Evolutionary conservation across 2,797 vertebrate genomes (phyloP).

Genomic region (Sparus aurata): DNA sequence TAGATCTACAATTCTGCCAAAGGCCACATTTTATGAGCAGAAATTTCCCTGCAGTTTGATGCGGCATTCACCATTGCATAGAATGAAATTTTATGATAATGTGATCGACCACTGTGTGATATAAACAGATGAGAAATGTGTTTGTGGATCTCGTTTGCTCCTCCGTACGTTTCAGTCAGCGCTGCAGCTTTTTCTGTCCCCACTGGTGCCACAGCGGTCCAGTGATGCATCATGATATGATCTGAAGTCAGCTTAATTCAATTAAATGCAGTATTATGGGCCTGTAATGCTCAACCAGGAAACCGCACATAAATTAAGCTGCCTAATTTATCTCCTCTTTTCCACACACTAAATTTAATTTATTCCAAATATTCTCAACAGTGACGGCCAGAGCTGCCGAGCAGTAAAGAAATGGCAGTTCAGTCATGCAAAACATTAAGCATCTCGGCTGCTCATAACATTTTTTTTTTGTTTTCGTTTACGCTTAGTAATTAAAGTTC

Average conservation of each 20-base stretch:
- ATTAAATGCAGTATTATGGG: constrained; percentile 59
- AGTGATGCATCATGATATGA: constrained; percentile 35
- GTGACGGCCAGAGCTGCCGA: constrained; percentile 24
- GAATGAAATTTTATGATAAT: constrained; percentile 53
- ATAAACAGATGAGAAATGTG: constrained; percentile 26
- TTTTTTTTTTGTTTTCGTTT: constrained; percentile 7
- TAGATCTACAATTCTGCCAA: constrained; percentile 25
- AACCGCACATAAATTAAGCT: constrained; percentile 56
- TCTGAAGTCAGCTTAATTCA: constrained; percentile 58
- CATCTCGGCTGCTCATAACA: constrained; percentile 23
- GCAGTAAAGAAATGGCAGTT: constrained; percentile 45
- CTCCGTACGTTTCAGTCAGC: constrained; percentile 15
- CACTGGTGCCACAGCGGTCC: constrained; percentile 20
- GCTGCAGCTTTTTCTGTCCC: constrained; percentile 10
- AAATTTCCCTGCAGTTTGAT: constrained; percentile 27
- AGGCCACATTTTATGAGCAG: constrained; percentile 48
- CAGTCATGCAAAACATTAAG: constrained; percentile 50
- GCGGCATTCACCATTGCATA: constrained; percentile 3
- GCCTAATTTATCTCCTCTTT: constrained; percentile 50
- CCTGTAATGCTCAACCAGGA: constrained; percentile 53
- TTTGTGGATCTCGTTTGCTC: constrained; percentile 25
- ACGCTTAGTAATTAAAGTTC: constrained; percentile 49
- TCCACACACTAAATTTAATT: constrained; percentile 44
- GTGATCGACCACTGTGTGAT: constrained; percentile 22
- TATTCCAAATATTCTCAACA: constrained; percentile 35